phyloP scores from a whole-genome alignment of 2,797 vertebrate genomes.

The Channa striata region DNA sequence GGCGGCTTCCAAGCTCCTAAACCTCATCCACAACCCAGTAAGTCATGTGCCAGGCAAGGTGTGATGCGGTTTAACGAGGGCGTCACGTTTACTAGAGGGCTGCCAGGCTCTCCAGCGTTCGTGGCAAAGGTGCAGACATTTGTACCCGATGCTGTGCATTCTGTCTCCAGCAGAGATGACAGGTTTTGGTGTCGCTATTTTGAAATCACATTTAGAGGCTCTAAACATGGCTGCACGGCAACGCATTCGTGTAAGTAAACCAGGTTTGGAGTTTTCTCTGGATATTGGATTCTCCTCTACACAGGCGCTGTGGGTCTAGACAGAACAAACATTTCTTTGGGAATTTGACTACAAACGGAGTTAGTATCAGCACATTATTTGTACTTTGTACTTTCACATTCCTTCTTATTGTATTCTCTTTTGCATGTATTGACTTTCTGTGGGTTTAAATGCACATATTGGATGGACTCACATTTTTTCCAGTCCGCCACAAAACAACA shows the following conservation, averaged over 20 bases:
- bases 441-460: too few relatives aligned
- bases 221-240: not conserved
- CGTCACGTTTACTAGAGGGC: slow-evolving; percentile 3
- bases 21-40: not conserved
- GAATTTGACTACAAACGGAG: too few relatives aligned
- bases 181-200: slow-evolving; percentile 1
- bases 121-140: not conserved
- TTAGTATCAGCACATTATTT: too few relatives aligned
- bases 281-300: not conserved
- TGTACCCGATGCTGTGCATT: slow-evolving; percentile 14
- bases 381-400: too few relatives aligned
- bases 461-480: too few relatives aligned
- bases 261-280: too few relatives aligned
- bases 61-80: slow-evolving; percentile 11
- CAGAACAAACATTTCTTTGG: too few relatives aligned
- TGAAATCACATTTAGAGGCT: not conserved
- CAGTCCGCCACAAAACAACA: too few relatives aligned
- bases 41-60: slow-evolving; percentile 3
- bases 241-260: too few relatives aligned
- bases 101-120: slow-evolving; percentile 2
- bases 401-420: too few relatives aligned
- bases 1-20: too few relatives aligned
- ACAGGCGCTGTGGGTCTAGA: not conserved
- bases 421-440: too few relatives aligned
- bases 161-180: slow-evolving; percentile 8